Percentiles rank a stretch among this genome's conserved stretches.
Conservation (phyloP, 2,797 vertebrate genomes). For the Pantherophis alleghaniensis region DNA sequence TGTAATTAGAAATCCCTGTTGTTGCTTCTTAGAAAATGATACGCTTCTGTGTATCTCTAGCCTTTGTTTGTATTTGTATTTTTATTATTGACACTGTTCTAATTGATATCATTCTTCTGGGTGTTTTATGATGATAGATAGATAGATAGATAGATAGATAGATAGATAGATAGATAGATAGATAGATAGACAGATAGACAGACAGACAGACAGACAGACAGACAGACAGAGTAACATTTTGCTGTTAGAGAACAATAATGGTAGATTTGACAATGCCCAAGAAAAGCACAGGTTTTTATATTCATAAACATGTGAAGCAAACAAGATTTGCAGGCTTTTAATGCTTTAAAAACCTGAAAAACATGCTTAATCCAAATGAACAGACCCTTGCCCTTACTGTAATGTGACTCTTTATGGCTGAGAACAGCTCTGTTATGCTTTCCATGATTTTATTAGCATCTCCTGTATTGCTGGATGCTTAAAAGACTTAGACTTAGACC, state of each 20-base stretch:
- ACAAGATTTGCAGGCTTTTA: conserved; percentile 6
- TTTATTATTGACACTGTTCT: neutral
- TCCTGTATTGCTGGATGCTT: neutral
- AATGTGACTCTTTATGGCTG: neutral
- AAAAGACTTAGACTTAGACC: neutral
- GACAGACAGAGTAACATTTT: neutral
- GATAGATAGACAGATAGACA: no score
- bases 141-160: no score
- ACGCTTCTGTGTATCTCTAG: neutral
- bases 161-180: no score
- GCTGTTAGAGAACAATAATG: neutral
- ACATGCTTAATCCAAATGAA: neutral
- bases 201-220: no score
- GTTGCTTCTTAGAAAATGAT: neutral
- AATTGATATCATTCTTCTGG: neutral
- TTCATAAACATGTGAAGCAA: neutral
- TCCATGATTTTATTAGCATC: neutral
- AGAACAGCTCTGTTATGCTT: neutral
- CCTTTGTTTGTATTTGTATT: neutral
- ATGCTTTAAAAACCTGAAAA: neutral
- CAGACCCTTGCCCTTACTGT: neutral
- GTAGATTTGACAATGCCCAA: neutral
- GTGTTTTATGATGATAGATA: neutral
- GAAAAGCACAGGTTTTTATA: neutral
- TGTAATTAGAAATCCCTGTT: neutral